These are phyloP conservation scores for Plusia festucae DNA, from an alignment of 2,888 invertebrate genomes.

Conservation along the genomic window DNA sequence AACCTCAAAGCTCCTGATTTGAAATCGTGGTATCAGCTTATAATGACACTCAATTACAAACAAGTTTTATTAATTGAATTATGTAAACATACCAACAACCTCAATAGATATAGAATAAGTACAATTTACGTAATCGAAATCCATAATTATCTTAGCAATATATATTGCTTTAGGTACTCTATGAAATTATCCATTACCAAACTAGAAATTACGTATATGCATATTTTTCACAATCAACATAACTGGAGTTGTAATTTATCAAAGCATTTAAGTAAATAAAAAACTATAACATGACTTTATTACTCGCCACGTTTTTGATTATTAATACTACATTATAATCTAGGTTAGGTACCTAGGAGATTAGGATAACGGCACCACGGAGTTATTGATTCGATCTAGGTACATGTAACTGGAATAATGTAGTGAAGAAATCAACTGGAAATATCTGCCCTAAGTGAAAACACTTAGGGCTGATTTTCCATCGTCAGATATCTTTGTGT, in stretches of 20 bases:
- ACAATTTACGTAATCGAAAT: constrained; percentile 20
- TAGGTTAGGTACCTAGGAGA: too few species aligned
- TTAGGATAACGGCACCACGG: too few species aligned
- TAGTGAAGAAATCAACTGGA: too few species aligned
- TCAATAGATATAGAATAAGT: constrained; percentile 13
- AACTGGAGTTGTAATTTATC: constrained; percentile 36
- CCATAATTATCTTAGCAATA: constrained; percentile 35
- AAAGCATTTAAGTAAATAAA: constrained; percentile 44
- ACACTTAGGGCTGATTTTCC: too few species aligned
- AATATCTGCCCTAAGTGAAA: too few species aligned
- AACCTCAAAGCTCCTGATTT: too few species aligned
- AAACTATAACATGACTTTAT: constrained; percentile 27
- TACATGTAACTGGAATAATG: too few species aligned
- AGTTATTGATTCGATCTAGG: too few species aligned
- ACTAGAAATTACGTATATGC: constrained; percentile 37
- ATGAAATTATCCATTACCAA: constrained; percentile 42
- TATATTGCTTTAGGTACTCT: constrained; percentile 36
- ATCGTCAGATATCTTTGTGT: too few species aligned
- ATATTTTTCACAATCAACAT: constrained; percentile 51
- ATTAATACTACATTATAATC: neutral
- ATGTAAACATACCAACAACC: neutral
- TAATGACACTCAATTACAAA: neutral
- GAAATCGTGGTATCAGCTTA: too few species aligned
- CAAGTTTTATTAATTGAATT: neutral
- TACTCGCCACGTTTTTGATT: constrained; percentile 12